These are phyloP conservation scores for Heterodera filipjevi DNA, from an alignment of 2,888 invertebrate genomes.

Conservation along the genomic window DNA sequence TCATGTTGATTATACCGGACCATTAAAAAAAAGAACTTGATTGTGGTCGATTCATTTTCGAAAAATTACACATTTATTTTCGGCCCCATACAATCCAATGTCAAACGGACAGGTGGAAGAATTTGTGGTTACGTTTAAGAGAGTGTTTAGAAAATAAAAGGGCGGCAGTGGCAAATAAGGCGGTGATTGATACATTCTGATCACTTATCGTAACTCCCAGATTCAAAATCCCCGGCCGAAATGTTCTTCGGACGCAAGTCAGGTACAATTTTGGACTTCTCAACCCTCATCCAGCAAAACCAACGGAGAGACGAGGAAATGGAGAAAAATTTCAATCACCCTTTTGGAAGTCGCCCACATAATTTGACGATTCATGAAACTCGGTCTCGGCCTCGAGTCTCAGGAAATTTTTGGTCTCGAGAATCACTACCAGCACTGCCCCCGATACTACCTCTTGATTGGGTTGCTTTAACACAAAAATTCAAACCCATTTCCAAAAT, in stretches of 20 bases:
- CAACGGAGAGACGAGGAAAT: conserved; percentile 62
- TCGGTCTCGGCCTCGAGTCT: neutral
- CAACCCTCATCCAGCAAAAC: neutral
- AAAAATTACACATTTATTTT: conserved; percentile 19
- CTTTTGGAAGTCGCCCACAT: neutral
- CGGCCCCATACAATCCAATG: conserved; percentile 23
- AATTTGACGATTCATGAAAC: neutral
- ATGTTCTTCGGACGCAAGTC: conserved; percentile 19
- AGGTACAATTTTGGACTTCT: conserved; percentile 13
- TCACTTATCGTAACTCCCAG: conserved; percentile 12
- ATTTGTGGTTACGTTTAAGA: conserved; percentile 26
- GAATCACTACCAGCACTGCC: too few species aligned
- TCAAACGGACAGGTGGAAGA: conserved; percentile 14
- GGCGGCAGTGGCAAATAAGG: neutral
- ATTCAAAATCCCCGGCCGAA: conserved; percentile 21
- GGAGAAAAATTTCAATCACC: conserved; percentile 25
- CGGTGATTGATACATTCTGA: neutral
- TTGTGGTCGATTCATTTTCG: conserved; percentile 22
- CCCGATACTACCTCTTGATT: too few species aligned
- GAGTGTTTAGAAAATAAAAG: conserved; percentile 21
- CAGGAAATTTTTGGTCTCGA: too few species aligned
- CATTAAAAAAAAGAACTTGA: conserved; percentile 58
- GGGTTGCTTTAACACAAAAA: too few species aligned
- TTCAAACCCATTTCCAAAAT: too few species aligned
- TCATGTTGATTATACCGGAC: conserved; percentile 68